phyloP scores from a whole-genome alignment of 2,113 vertebrate species.

The Mixornis gularis region DNA sequence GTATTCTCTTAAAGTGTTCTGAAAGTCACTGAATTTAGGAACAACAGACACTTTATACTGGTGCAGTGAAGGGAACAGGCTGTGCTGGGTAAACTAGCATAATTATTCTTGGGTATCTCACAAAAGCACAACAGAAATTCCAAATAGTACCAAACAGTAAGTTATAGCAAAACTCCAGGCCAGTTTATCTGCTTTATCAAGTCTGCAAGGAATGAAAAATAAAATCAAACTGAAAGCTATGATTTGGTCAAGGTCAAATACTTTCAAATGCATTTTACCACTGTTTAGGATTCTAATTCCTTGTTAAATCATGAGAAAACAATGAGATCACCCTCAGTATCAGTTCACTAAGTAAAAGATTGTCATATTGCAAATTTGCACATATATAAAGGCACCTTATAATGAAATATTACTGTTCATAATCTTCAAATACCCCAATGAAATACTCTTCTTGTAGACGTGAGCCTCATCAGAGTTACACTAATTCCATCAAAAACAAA shows the following conservation, averaged over 20 bases:
- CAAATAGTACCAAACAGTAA: not conserved
- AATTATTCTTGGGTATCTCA: not conserved
- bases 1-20: not conserved
- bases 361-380: not conserved
- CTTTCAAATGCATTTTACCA: not conserved
- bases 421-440: not conserved
- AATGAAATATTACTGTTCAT: not conserved
- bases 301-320: not conserved
- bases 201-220: not conserved
- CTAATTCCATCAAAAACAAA: not conserved
- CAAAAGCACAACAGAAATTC: not conserved
- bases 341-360: not conserved
- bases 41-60: not conserved
- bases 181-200: not conserved
- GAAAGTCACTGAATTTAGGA: not conserved
- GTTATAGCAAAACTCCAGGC: not conserved
- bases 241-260: conserved; percentile 11
- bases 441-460: not conserved
- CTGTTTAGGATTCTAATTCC: not conserved
- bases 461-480: not conserved
- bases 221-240: not conserved
- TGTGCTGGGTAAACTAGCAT: not conserved
- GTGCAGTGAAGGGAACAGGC: not conserved
- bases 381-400: not conserved
- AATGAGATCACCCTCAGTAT: not conserved